These are phyloP conservation scores for Cyprinella venusta DNA, from an alignment of 2,797 vertebrate genomes.

Conservation along the genomic window DNA sequence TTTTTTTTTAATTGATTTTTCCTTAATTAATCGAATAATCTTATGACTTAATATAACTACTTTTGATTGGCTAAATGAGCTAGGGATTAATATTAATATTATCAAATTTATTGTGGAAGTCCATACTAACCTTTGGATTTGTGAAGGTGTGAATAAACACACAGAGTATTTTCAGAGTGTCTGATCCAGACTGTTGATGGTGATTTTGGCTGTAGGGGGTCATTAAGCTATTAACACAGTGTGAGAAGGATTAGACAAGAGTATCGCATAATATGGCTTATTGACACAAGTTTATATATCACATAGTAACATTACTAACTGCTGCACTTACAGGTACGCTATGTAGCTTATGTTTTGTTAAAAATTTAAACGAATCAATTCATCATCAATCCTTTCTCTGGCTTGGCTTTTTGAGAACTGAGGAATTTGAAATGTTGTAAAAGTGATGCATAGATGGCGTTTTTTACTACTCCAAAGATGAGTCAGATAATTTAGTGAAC, in stretches of 20 bases:
- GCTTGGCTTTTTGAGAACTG: no score
- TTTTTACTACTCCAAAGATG: no score
- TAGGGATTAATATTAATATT: neutral
- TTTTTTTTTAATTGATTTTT: no score
- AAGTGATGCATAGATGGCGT: no score
- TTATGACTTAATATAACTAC: neutral
- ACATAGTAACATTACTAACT: neutral
- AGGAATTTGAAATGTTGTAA: no score
- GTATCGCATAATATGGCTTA: slow-evolving; percentile 40
- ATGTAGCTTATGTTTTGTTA: neutral
- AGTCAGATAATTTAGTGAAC: no score
- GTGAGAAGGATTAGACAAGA: slow-evolving; percentile 66
- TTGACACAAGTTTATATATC: slow-evolving; percentile 12
- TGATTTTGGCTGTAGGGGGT: slow-evolving; percentile 60
- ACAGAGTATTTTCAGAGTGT: slow-evolving; percentile 52
- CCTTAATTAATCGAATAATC: no score
- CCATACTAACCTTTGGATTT: neutral
- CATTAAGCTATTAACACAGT: slow-evolving; percentile 68
- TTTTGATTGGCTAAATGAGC: neutral
- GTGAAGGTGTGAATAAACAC: slow-evolving; percentile 28
- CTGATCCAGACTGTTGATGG: slow-evolving; percentile 70
- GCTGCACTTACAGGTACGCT: neutral
- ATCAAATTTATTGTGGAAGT: neutral
- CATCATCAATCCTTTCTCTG: no score
- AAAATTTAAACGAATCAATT: no score